Evolutionary conservation across 2,797 vertebrate species (phyloP), one percentile per base, ranked within the genome.

Genomic region (Pipistrellus nathusii): DNA sequence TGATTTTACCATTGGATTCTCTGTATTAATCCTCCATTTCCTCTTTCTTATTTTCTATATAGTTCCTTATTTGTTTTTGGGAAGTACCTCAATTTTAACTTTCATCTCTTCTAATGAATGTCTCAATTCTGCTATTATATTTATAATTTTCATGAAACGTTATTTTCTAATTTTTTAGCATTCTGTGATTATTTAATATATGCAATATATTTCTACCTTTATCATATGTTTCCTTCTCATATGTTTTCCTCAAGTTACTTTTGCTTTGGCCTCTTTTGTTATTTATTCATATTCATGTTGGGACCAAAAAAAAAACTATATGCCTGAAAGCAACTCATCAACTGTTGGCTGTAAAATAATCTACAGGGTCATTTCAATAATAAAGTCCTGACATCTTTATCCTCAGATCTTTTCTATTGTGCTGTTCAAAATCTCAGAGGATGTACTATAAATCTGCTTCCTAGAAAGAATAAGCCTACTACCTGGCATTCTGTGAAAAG

Each of bases 51-150:
- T 91, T 81, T 85, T 71, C 38, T 55, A 80, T 69, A 38, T 69
- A 55, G 3, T 51, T 83, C 75, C 1, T 1, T 46, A 91, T 88
- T 88, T 57, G 3, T 17, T 93, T 66, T 85, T 88, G 46, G 51
- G 57, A 83, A 81, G n/a, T 64, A 81, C 6, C 10, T 53, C 41
- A 57, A n/a, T 51, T 88, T 83, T 77, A 81, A 59, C 21, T n/a
- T 82, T 30, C 8, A 57, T n/a, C 6, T 93, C 55, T 85, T 86
- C 17, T 85, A 73, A 27, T n/a, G 25, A 78, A 86, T 90, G 77
- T 53, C 72, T 83, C 2, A 75, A 35, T 57, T 73, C 53, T 73
- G 25, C 35, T 18, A 69, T 89, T 5, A n/a, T 53, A 72, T 73
- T 88, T 41, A 69, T 51, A 89, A 80, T 92, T 88, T 83, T 17